These are phyloP conservation scores for Drosophila ogumai DNA, from an alignment of 1,140 invertebrate species.

Conservation along the genomic window DNA sequence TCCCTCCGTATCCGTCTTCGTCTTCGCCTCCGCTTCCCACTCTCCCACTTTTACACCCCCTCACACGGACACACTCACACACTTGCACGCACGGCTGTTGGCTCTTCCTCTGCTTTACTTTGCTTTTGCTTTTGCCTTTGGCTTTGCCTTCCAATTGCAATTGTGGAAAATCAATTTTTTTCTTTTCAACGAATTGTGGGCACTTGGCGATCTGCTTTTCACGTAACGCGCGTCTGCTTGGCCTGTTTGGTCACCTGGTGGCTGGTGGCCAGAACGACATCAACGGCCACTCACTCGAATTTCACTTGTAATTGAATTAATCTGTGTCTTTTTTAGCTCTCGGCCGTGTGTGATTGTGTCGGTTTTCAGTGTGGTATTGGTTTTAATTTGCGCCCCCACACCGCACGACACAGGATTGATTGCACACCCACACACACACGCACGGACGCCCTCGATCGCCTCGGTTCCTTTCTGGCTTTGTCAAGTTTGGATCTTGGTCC, in stretches of 20 bases:
- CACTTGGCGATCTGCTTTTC: conserved; percentile 45
- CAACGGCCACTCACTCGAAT: conserved; percentile 58
- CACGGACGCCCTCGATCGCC: conserved; percentile 5
- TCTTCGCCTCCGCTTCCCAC: conserved; percentile 25
- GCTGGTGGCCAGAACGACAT: conserved; percentile 47
- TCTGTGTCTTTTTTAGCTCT: conserved; percentile 48
- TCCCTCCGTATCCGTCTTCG: conserved; percentile 28
- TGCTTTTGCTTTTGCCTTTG: conserved; percentile 47
- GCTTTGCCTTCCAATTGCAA: conserved; percentile 67
- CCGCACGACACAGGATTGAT: conserved; percentile 26
- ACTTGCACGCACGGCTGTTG: conserved; percentile 23
- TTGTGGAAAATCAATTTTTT: conserved; percentile 83
- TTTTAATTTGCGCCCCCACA: conserved; percentile 40
- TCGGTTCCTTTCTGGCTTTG: conserved; percentile 31
- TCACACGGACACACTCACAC: conserved; percentile 26
- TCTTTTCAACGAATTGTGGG: conserved; percentile 52
- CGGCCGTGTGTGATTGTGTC: conserved; percentile 53
- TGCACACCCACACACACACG: conserved; percentile 51
- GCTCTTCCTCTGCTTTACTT: conserved; percentile 45
- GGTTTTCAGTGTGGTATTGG: conserved; percentile 36
- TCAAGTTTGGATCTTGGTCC: conserved; percentile 21
- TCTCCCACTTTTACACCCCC: conserved; percentile 29
- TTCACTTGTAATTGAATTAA: conserved; percentile 78
- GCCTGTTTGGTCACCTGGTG: conserved; percentile 28
- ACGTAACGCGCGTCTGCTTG: conserved; percentile 33